Conservation (phyloP, 2,888 invertebrate genomes). For the Athrips mouffetella region DNA sequence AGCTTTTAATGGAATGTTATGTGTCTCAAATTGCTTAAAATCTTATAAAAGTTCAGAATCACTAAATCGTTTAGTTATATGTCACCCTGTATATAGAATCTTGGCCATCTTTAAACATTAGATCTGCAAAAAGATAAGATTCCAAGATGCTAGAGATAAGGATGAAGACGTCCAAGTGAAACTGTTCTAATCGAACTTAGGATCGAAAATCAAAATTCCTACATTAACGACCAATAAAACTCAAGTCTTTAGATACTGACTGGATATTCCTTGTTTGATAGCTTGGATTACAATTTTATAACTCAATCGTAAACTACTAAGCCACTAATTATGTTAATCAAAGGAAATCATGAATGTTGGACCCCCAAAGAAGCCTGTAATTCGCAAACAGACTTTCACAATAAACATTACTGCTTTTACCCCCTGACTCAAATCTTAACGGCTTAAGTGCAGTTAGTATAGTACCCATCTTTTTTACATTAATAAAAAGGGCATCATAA, state of each 20-base stretch:
- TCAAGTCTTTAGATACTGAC: background rate
- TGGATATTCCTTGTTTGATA: background rate
- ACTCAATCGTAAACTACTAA: background rate
- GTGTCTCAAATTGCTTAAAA: no score
- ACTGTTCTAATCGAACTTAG: no score
- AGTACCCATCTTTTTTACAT: no score
- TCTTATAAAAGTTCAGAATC: no score
- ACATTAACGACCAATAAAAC: background rate
- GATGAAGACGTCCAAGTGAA: background rate
- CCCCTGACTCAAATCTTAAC: no score
- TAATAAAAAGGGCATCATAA: no score
- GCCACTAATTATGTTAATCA: constrained; percentile 1
- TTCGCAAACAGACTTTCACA: background rate
- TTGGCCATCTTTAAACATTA: background rate
- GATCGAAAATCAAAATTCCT: background rate
- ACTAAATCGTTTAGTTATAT: no score
- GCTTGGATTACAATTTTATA: background rate
- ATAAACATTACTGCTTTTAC: background rate
- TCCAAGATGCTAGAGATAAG: background rate
- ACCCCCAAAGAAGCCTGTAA: background rate
- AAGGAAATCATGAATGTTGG: background rate
- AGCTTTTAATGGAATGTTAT: no score
- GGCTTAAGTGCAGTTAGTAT: no score
- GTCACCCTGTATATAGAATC: no score
- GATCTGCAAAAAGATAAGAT: background rate